A percentile compares a stretch with the other conserved stretches of the same genome.
Evolutionary conservation across 2,888 invertebrate species (phyloP).

Genomic region (Drosophila neoperkinsi): DNA sequence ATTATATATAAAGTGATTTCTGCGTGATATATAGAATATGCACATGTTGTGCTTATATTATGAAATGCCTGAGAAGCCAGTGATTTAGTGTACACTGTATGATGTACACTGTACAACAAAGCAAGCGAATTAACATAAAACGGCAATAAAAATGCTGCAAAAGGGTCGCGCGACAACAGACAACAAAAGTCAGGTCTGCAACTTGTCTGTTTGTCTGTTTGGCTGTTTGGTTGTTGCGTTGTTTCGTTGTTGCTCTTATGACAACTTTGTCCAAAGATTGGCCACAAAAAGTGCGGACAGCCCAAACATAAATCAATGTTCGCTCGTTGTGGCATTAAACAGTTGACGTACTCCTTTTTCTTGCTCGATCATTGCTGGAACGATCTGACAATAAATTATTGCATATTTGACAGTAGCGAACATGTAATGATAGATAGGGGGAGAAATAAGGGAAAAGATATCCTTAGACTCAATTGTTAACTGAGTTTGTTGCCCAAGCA

Average conservation of each 20-base stretch:
- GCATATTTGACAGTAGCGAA: constrained; percentile 71
- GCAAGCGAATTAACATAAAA: constrained; percentile 67
- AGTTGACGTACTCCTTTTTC: constrained; percentile 67
- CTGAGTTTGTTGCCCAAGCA: constrained; percentile 27
- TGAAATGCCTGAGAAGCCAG: constrained; percentile 27
- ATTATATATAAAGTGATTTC: constrained; percentile 9
- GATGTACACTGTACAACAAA: constrained; percentile 11
- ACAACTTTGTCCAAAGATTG: constrained; percentile 69
- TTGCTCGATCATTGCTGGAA: constrained; percentile 49
- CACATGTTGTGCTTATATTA: constrained; percentile 31
- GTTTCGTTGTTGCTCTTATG: constrained; percentile 66
- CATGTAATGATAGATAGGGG: constrained; percentile 27
- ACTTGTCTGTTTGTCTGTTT: constrained; percentile 26
- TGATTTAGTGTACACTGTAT: constrained; percentile 31
- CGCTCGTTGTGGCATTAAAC: constrained; percentile 38
- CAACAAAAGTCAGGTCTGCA: constrained; percentile 15
- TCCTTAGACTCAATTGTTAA: constrained; percentile 41
- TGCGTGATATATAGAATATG: constrained; percentile 37
- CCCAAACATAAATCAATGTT: constrained; percentile 70
- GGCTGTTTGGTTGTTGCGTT: constrained; percentile 36
- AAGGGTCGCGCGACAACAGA: constrained; percentile 54
- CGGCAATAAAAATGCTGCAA: constrained; percentile 70
- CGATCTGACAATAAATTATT: constrained; percentile 77
- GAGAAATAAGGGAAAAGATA: background rate
- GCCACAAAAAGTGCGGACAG: constrained; percentile 73